These are phyloP conservation scores for Coreius guichenoti DNA, from an alignment of 2,797 vertebrate genomes.

Conservation along the genomic window DNA sequence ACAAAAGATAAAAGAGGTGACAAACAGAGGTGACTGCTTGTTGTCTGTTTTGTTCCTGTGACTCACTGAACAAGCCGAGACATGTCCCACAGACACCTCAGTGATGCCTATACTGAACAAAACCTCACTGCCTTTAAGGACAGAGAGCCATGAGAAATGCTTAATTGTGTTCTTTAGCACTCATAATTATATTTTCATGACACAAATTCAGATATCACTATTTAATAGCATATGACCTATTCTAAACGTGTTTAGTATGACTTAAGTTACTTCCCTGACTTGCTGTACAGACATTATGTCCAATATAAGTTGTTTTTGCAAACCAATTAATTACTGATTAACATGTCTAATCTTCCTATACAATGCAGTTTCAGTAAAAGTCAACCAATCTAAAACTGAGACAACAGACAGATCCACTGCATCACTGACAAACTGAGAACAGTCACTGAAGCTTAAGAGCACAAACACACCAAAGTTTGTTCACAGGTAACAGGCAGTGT, in stretches of 20 bases:
- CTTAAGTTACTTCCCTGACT: neutral
- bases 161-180: neutral
- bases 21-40: constrained; percentile 47
- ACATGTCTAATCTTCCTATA: neutral
- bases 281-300: neutral
- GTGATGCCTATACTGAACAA: neutral
- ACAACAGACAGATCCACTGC: neutral
- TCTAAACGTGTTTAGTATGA: neutral
- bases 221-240: neutral
- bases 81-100: constrained; percentile 36
- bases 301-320: neutral
- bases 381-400: neutral
- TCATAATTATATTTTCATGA: neutral
- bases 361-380: neutral
- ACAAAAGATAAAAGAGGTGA: constrained; percentile 43
- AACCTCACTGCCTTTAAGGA: neutral
- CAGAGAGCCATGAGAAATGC: neutral
- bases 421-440: neutral
- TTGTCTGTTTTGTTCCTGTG: constrained; percentile 10
- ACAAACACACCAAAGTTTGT: constrained; percentile 51
- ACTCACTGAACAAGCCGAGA: constrained; percentile 42
- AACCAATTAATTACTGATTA: neutral
- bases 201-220: neutral
- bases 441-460: constrained; percentile 34
- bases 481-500: constrained; percentile 58